Percentiles rank a stretch among this genome's conserved stretches.
phyloP scores from a whole-genome alignment of 1,140 invertebrate genomes.

The Sinonovacula constricta region DNA sequence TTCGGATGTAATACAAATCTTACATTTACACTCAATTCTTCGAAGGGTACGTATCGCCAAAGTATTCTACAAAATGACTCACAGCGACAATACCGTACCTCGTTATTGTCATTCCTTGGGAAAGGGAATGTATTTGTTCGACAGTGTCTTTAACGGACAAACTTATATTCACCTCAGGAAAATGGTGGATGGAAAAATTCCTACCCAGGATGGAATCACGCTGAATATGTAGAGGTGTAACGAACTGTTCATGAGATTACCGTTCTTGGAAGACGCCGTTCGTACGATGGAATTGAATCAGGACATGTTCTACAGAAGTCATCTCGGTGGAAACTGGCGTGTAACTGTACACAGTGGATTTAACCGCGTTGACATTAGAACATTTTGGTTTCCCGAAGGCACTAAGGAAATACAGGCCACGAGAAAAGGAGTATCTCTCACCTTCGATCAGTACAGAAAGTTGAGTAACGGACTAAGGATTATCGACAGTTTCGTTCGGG shows the following conservation, averaged over 20 bases:
- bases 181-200: not conserved
- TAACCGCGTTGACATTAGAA: conserved; percentile 6
- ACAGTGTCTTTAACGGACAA: too few species aligned
- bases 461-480: conserved; percentile 10
- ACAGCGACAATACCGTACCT: too few species aligned
- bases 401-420: not conserved
- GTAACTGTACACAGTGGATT: not conserved
- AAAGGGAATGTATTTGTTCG: conserved; percentile 1
- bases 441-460: not conserved
- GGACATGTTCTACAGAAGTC: conserved; percentile 5
- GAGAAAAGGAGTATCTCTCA: not conserved
- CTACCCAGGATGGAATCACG: too few species aligned
- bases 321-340: conserved; percentile 7
- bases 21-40: too few species aligned
- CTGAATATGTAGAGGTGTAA: too few species aligned
- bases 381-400: conserved; percentile 8
- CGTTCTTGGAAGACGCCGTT: not conserved
- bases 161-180: not conserved
- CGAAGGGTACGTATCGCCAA: too few species aligned
- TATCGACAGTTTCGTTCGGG: conserved; percentile 3
- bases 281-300: not conserved
- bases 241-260: too few species aligned
- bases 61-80: too few species aligned
- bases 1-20: too few species aligned
- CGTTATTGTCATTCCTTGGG: not conserved